Evolutionary conservation across 2,888 invertebrate genomes (phyloP).

Genomic region (Endotricha flammealis): DNA sequence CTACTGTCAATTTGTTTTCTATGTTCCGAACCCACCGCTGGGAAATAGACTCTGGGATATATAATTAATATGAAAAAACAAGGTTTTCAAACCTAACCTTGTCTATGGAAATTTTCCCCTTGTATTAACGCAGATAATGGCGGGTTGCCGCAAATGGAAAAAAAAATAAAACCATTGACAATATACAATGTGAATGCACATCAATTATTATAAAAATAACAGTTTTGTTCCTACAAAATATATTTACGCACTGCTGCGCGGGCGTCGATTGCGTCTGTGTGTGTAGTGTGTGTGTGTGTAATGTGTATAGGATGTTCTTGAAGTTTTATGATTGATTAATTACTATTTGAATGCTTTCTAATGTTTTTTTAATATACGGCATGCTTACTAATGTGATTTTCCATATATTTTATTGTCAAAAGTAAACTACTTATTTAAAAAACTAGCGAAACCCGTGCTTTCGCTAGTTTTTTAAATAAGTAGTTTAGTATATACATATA

Average conservation of each 20-base stretch:
- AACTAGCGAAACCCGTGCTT: no score
- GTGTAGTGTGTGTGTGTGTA: slow-evolving; percentile 27
- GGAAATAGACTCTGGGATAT: no score
- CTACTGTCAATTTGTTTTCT: no score
- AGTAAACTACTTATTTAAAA: no score
- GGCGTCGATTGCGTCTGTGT: slow-evolving; percentile 22
- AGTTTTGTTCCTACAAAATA: slow-evolving; percentile 76
- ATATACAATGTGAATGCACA: slow-evolving; percentile 53
- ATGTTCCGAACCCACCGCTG: no score
- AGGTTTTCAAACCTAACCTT: slow-evolving; percentile 26
- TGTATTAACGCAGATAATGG: slow-evolving; percentile 43
- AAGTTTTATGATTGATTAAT: slow-evolving; percentile 61
- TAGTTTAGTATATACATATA: no score
- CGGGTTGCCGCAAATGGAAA: slow-evolving; percentile 48
- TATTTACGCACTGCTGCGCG: slow-evolving; percentile 64
- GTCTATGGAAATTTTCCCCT: slow-evolving; percentile 29
- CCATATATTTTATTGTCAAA: no score
- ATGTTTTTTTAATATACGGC: no score
- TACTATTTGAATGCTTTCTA: slow-evolving; percentile 46
- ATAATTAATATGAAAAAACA: no score
- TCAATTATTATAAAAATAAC: slow-evolving; percentile 77
- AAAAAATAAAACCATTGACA: slow-evolving; percentile 52
- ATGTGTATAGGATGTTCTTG: slow-evolving; percentile 55
- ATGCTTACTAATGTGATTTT: no score
- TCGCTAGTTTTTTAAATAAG: no score